Evolutionary conservation across 2,888 invertebrate species (phyloP), one percentile per base, ranked within the genome.

Genomic region (Leistus spinibarbis): DNA sequence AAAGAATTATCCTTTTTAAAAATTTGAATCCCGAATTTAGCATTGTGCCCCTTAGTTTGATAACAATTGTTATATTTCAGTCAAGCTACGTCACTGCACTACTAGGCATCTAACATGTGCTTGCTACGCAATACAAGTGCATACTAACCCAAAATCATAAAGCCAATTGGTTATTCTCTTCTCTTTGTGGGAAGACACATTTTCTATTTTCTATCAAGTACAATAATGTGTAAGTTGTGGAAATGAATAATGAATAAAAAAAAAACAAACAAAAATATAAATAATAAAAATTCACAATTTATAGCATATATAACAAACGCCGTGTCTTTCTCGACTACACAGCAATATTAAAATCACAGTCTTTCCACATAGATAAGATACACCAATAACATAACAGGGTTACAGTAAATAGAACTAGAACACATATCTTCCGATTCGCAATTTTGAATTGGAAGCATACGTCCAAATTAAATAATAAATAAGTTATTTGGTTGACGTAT

Each of bases 341-440:
- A 83, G 83, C 84, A 82, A 85, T 84, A 86, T 82, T 88, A 89
- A 83, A 83, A 82, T 80, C 89, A 89, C 89, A 91, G 91, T 91
- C 91, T 91, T 91, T 91, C 91, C 91, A 91, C 91, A 91, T 90
- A 91, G 91, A 91, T 90, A 91, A 90, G 89, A 89, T 89, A 88
- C 86, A 87, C 86, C 84, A 84, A 85, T 79, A 16, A 78, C 77
- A 79, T 78, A 78, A 78, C 79, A 79, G 79, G 79, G 80, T 79
- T 81, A 79, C 77, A 77, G 67, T 76, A 68, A 60, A 60, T 60
- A 19, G 3, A 60, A 13, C 10, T 56, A 5, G 2, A 40, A 40
- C 40, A 40, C 40, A 13, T 40, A 13, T 10, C 40, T 40, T 40
- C 13, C 7, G 40, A 40, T 40, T 40, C 40, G 40, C 40, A 7